Percentiles rank a stretch among this genome's conserved stretches.
phyloP scores from a whole-genome alignment of 2,797 vertebrate genomes.

The Lacerta viridis region DNA sequence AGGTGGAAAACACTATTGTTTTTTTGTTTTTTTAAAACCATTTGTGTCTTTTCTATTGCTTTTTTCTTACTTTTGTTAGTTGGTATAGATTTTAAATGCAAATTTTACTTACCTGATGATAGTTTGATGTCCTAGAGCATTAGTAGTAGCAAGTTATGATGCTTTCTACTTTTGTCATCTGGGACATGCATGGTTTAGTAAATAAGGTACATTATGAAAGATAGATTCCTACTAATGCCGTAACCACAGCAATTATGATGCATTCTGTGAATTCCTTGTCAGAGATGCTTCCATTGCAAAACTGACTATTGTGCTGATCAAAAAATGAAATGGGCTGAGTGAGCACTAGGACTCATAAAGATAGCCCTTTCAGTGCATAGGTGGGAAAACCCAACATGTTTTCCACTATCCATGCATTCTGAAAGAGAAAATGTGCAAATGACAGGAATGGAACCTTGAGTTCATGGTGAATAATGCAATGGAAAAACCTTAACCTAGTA shows the following conservation, averaged over 20 bases:
- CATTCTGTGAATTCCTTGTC: neutral
- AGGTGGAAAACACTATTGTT: neutral
- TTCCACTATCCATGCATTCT: neutral
- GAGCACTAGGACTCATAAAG: neutral
- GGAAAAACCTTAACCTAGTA: neutral
- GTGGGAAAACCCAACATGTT: neutral
- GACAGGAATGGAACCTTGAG: neutral
- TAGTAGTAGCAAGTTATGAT: neutral
- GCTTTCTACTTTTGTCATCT: neutral
- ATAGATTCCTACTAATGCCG: neutral
- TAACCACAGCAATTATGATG: neutral
- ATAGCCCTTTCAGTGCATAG: neutral
- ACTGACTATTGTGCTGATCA: neutral
- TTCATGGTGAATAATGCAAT: neutral
- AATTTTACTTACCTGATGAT: slow-evolving; percentile 4
- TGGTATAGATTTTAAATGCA: neutral
- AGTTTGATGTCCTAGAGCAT: neutral
- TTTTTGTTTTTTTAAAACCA: neutral
- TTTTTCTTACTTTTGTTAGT: neutral
- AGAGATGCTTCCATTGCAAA: neutral
- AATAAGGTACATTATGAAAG: slow-evolving; percentile 2
- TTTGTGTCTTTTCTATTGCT: neutral
- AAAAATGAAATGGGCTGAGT: neutral
- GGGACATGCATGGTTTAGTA: neutral
- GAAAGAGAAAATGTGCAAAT: neutral